A percentile compares a stretch with the other conserved stretches of the same genome.
phyloP scores from a whole-genome alignment of 2,888 invertebrate species.

The Nasonovia ribisnigri region DNA sequence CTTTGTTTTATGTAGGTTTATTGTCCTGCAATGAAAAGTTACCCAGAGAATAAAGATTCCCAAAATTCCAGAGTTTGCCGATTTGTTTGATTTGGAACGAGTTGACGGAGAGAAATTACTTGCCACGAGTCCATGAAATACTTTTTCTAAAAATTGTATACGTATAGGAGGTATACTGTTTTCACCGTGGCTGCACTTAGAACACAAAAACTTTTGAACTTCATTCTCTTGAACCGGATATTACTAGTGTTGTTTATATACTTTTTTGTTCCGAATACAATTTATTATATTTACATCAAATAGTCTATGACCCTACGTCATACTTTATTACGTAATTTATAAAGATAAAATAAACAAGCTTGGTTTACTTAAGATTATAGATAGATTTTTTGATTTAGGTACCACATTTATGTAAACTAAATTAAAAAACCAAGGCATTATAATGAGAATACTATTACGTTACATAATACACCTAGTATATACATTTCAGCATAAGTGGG shows the following conservation, averaged over 20 bases:
- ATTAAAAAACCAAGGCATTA: not conserved
- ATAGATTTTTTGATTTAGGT: not conserved
- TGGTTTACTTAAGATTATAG: not conserved
- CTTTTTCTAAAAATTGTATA: not conserved
- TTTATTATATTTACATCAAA: not conserved
- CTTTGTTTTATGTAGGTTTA: not conserved
- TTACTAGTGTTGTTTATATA: constrained; percentile 1
- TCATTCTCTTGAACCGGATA: not conserved
- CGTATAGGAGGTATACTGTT: not conserved
- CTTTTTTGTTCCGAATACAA: not conserved
- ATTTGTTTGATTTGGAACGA: constrained; percentile 2
- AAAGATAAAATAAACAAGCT: not conserved
- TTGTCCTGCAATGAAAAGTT: not conserved
- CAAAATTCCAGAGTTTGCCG: not conserved
- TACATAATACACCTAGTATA: not conserved
- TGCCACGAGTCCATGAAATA: not conserved
- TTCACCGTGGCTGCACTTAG: not conserved
- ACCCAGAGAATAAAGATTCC: not conserved
- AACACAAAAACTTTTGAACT: not conserved
- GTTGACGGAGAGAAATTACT: not conserved
- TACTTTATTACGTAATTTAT: not conserved
- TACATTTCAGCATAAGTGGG: not conserved
- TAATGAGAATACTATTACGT: not conserved
- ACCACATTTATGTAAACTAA: not conserved
- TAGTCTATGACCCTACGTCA: not conserved